Conservation (phyloP, 1,140 invertebrate species). For the Cherax destructor region DNA sequence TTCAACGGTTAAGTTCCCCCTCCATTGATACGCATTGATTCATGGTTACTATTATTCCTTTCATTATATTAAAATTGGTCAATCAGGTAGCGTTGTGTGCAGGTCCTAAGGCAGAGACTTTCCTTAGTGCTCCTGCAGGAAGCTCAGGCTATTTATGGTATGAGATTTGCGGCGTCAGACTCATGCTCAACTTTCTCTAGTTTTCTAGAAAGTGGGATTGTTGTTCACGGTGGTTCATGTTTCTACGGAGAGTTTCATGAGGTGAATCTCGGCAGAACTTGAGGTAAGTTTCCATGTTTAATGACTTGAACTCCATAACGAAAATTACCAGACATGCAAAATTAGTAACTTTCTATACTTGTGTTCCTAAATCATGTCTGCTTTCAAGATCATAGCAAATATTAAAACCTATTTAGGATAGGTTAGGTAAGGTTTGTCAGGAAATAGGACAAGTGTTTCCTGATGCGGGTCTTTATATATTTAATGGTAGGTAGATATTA, state of each 20-base stretch:
- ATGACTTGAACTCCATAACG: no score
- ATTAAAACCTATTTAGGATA: no score
- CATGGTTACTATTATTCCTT: conserved; percentile 48
- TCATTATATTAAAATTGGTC: conserved; percentile 63
- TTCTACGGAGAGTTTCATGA: conserved; percentile 23
- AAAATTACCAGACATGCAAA: no score
- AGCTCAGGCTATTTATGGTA: neutral
- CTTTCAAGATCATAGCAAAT: no score
- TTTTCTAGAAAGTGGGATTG: conserved; percentile 52
- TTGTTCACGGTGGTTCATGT: conserved; percentile 45
- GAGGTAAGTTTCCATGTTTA: no score
- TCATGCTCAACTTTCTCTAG: conserved; percentile 45
- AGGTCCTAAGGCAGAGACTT: neutral
- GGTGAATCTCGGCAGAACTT: neutral
- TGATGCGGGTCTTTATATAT: no score
- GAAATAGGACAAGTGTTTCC: no score
- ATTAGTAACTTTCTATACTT: no score
- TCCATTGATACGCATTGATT: conserved; percentile 65
- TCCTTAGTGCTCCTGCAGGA: neutral
- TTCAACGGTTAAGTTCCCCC: conserved; percentile 43
- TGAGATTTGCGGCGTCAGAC: neutral
- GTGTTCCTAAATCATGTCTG: no score
- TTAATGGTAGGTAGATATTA: no score
- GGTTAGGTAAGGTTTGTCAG: no score
- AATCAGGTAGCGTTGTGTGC: conserved; percentile 37